Base-by-base conservation (phyloP, 2,797 vertebrate species). In the Platalea minor region DNA sequence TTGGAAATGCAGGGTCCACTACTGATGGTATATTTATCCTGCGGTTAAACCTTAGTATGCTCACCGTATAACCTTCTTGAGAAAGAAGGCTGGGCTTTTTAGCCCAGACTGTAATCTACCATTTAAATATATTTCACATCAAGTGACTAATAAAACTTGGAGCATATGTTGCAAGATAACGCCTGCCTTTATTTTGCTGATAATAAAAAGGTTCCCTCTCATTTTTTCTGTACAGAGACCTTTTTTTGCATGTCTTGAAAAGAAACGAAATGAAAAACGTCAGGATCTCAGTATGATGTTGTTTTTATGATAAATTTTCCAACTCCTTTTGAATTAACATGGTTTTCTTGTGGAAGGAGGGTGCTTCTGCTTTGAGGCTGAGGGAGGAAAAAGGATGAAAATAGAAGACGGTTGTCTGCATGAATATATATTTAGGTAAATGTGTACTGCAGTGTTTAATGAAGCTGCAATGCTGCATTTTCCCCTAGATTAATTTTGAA, bases 401-500 rank as follows among this genome's bases (percentile, higher is more conserved):
- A 91, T 39, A 48, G 10, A 59, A 17, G 21, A 85, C 18, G 61
- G 54, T 46, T 72, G 29, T 74, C 45, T 72, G 17, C 23, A 24
- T 85, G 80, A 91, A 85, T 60, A 67, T 14, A 29, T 89, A 67
- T 65, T 85, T 91, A 43, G 43, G 39, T 78, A 64, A 89, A 67
- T n/a, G 24, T 24, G 4, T 81, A 54, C 54, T 76, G 48, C 39
- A 37, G 39, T 20, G 20, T 81, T 91, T 91, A 94, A 79, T 91
- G 93, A 91, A 78, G 91, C 77, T 89, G 68, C 3, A 19, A 1
- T 60, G 45, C 78, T 89, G 31, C 21, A 35, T 93, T 93, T 96
- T 92, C 41, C 46, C 37, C 35, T 89, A 88, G 64, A 92, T 92
- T 91, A 83, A 88, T 88, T 94, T 72, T 75, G 82, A 70, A 57